Evolutionary conservation across 2,797 vertebrate genomes (phyloP).

Genomic region (Sus cebifrons): DNA sequence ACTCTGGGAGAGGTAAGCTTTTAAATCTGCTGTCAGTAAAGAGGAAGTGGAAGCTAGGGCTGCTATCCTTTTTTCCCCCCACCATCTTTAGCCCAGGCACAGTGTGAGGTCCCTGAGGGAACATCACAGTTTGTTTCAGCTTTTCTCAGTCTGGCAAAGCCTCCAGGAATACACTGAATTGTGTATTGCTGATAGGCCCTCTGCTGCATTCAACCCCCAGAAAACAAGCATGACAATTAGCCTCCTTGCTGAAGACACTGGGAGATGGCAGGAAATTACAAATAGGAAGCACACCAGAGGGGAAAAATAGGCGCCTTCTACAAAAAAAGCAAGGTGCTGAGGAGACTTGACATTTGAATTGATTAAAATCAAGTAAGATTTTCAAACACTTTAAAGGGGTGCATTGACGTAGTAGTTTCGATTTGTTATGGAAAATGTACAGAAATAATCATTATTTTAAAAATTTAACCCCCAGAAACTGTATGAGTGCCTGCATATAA

Average conservation of each 20-base stretch:
- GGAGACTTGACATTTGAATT: conserved; percentile 20
- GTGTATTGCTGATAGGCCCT: not conserved
- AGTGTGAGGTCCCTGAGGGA: conserved; percentile 69
- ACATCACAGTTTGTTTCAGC: conserved; percentile 68
- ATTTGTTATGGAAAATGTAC: not conserved
- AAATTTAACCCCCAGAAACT: conserved; percentile 37
- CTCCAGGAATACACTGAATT: conserved; percentile 67
- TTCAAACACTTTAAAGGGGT: conserved; percentile 36
- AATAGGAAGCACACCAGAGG: conserved; percentile 23
- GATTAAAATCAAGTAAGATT: conserved; percentile 39
- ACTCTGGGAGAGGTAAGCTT: conserved; percentile 31
- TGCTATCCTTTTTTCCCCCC: not conserved
- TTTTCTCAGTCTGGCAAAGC: conserved; percentile 63
- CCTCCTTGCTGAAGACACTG: conserved; percentile 56
- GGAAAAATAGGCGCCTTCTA: conserved; percentile 57
- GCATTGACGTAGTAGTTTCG: not conserved
- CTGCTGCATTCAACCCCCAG: not conserved
- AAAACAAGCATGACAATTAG: conserved; percentile 67
- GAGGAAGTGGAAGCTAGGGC: not conserved
- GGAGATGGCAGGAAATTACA: conserved; percentile 7
- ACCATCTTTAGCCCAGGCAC: conserved; percentile 24
- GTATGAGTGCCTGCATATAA: not conserved
- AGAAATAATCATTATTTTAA: conserved; percentile 38
- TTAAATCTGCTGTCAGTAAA: conserved; percentile 50
- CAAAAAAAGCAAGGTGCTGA: not conserved